Percentiles rank a stretch among this genome's conserved stretches.
phyloP scores from a whole-genome alignment of 1,140 invertebrate genomes.

The Sycophaga agraensis region DNA sequence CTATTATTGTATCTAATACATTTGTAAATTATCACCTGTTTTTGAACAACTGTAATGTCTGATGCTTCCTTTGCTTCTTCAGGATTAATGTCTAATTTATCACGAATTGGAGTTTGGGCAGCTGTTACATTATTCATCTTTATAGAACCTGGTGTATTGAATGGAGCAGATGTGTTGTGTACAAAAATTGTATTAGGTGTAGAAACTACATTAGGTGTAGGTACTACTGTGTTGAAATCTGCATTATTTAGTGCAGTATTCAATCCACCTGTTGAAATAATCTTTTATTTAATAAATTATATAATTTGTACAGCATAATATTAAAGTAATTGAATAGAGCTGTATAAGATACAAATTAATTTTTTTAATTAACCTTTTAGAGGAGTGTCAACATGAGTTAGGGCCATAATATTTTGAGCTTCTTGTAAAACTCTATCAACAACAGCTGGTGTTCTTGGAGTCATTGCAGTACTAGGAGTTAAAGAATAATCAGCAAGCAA shows the following conservation, averaged over 20 bases:
- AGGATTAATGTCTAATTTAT: constrained; percentile 94
- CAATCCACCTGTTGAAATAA: constrained; percentile 66
- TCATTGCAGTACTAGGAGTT: constrained; percentile 74
- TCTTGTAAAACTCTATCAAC: constrained; percentile 80
- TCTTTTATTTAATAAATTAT: neutral
- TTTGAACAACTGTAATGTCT: constrained; percentile 70
- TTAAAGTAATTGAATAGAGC: no score
- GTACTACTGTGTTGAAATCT: constrained; percentile 84
- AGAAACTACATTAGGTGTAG: constrained; percentile 70
- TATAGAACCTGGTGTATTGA: constrained; percentile 50
- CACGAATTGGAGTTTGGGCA: constrained; percentile 73
- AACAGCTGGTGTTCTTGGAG: constrained; percentile 84
- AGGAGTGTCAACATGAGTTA: constrained; percentile 96
- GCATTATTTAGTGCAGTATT: constrained; percentile 90
- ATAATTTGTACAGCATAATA: no score
- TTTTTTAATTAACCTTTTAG: constrained; percentile 67
- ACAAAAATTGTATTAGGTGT: constrained; percentile 93
- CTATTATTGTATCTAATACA: no score
- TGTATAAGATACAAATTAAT: neutral
- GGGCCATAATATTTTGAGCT: constrained; percentile 97
- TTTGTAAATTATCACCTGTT: constrained; percentile 65
- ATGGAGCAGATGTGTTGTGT: constrained; percentile 69
- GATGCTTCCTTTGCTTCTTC: constrained; percentile 74
- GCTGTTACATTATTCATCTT: constrained; percentile 45
- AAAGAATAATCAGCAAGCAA: constrained; percentile 90